These are phyloP conservation scores for Drosophila robusta DNA, from an alignment of 2,888 invertebrate species.

Conservation along the genomic window DNA sequence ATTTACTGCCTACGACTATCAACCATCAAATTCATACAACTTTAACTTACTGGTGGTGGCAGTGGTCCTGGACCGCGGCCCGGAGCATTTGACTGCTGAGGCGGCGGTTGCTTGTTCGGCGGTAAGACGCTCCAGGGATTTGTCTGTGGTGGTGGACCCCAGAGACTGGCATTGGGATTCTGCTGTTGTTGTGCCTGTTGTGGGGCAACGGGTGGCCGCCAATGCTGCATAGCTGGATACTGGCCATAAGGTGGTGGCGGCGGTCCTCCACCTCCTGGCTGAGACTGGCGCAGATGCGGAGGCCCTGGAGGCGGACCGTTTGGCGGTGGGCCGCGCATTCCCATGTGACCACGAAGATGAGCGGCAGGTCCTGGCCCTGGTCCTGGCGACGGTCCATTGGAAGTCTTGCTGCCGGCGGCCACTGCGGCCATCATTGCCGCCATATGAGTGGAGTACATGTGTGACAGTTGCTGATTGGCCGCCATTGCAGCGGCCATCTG, in stretches of 20 bases:
- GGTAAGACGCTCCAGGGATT: conserved; percentile 85
- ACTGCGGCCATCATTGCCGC: conserved; percentile 80
- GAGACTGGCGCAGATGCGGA: conserved; percentile 76
- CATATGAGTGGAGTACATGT: conserved; percentile 80
- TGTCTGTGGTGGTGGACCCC: conserved; percentile 85
- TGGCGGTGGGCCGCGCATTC: conserved; percentile 75
- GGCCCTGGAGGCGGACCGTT: conserved; percentile 74
- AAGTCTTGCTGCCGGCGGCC: conserved; percentile 61
- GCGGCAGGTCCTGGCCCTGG: conserved; percentile 69
- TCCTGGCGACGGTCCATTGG: conserved; percentile 67
- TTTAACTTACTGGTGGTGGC: conserved; percentile 56
- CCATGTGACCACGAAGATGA: conserved; percentile 68
- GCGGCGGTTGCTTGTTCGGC: conserved; percentile 75
- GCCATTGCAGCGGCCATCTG: conserved; percentile 77
- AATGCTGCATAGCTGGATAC: conserved; percentile 84
- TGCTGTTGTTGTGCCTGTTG: conserved; percentile 76
- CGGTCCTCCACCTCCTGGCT: conserved; percentile 56
- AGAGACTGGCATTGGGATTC: conserved; percentile 84
- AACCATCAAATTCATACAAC: neutral
- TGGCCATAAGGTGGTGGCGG: conserved; percentile 78
- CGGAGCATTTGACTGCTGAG: conserved; percentile 62
- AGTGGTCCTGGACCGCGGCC: conserved; percentile 67
- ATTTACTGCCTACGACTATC: too few relatives aligned
- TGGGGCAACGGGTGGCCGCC: conserved; percentile 79
- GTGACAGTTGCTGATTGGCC: conserved; percentile 75